Base-by-base conservation (phyloP, 30 jellyfish, hydroid and myxozoan species). In the Hydractinia symbiolongicarpus region DNA sequence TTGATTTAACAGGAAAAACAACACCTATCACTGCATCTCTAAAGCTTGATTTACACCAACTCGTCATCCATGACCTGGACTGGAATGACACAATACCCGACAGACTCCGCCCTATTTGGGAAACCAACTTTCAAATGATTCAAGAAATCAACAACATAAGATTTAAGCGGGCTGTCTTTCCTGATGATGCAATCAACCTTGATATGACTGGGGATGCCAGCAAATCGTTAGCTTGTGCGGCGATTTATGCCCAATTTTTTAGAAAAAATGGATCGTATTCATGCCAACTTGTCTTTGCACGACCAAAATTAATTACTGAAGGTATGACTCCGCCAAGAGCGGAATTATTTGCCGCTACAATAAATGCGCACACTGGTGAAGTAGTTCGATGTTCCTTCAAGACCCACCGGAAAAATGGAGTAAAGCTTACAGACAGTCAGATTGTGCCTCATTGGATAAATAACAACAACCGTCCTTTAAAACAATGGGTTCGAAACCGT, bases 401-500 rank as follows among this genome's bases (percentile, higher is more conserved):
- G 7, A 40, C 30, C n/a, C 72, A 17, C n/a, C 4, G 19, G 72
- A 74, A 74, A 50, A 50, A 7, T 57, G 51, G 72, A 7, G 50
- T 57, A 20, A 74, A 50, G 66, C 64, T 74, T 53, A 74, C 77
- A 40, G 83, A 74, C 66, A 52, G 83, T 3, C 77, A 74, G 54
- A 74, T 74, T 53, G 21, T 57, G 15, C 54, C 54, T 44, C 53
- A 40, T 50, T 74, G 83, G 83, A 74, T 74, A 50, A 74, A 70
- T 57, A 56, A 13, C 54, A 57, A 74, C 30, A 57, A 74, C 16
- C 60, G 54, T 44, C 77, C 77, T 67, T 53, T 74, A 50, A 74
- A 74, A 56, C 83, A 30, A 74, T 74, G 83, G 83, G 81, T 72
- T 40, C n/a, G 81, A 51, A 72, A 72, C 81, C 81, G 81, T 30